These are phyloP conservation scores for Plutomurus gul DNA, from an alignment of 1,140 invertebrate species.

Conservation along the genomic window DNA sequence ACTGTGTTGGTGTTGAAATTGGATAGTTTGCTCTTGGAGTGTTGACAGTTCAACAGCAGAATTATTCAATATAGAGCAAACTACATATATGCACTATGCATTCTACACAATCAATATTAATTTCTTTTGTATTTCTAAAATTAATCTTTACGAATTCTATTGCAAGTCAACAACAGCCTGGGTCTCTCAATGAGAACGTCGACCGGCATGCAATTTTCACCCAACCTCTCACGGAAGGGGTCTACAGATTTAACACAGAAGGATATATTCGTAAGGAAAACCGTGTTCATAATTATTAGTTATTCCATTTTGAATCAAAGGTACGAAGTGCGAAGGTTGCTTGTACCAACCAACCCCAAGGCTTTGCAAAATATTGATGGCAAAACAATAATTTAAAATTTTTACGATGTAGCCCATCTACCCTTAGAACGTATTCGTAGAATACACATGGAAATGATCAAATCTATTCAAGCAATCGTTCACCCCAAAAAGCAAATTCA, in stretches of 20 bases:
- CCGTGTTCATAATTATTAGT: not conserved
- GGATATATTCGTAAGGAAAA: slow-evolving; percentile 45
- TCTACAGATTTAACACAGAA: slow-evolving; percentile 35
- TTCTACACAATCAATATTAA: not conserved
- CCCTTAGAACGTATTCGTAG: slow-evolving; percentile 35
- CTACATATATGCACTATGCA: too few species aligned
- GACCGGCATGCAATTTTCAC: slow-evolving; percentile 38
- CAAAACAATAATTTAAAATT: not conserved
- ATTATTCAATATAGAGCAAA: too few species aligned
- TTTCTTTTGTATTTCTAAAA: not conserved
- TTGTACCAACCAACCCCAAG: not conserved
- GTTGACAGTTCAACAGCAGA: too few species aligned
- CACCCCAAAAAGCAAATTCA: slow-evolving; percentile 40
- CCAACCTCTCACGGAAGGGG: slow-evolving; percentile 39
- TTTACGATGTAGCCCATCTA: slow-evolving; percentile 26
- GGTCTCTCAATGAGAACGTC: slow-evolving; percentile 24
- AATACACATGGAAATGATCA: slow-evolving; percentile 48
- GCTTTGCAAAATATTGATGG: not conserved
- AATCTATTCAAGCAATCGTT: slow-evolving; percentile 31
- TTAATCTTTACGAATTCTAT: not conserved
- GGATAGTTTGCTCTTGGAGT: too few species aligned
- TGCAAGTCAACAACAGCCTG: not conserved
- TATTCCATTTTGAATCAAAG: not conserved
- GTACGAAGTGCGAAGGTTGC: not conserved
- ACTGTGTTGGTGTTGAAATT: too few species aligned